Conservation (phyloP, 2,797 vertebrate species). For the Melanotaenia nigrans region DNA sequence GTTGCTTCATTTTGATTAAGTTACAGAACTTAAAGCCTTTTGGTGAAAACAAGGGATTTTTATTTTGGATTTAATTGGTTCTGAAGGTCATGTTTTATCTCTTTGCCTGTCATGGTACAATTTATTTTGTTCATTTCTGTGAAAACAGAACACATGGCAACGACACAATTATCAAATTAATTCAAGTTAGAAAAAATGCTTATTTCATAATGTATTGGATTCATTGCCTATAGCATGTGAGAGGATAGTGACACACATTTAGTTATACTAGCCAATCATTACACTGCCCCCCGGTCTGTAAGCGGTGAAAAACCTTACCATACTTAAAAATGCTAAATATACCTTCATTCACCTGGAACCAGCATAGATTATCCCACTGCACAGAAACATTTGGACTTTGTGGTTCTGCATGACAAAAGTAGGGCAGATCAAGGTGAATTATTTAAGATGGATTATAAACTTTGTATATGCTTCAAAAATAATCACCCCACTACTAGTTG, state of each 20-base stretch:
- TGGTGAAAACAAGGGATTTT: background rate
- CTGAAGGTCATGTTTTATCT: conserved; percentile 10
- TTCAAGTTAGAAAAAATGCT: background rate
- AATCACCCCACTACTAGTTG: no score
- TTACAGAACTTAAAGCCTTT: background rate
- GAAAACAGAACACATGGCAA: background rate
- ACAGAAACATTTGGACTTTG: background rate
- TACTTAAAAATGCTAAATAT: background rate
- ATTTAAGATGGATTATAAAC: no score
- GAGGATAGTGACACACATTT: background rate
- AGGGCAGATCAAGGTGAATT: no score
- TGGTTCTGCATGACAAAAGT: background rate
- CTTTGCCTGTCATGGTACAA: background rate
- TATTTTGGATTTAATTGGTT: conserved; percentile 10
- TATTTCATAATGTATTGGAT: background rate
- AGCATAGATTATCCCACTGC: background rate
- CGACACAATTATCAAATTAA: background rate
- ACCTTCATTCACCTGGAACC: background rate
- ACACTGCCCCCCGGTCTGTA: background rate
- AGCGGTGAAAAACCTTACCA: background rate
- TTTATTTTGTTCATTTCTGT: conserved; percentile 1
- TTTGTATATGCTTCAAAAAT: no score
- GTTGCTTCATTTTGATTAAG: background rate
- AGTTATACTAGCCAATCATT: background rate
- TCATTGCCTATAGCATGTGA: background rate